A percentile compares a stretch with the other conserved stretches of the same genome.
phyloP scores from a whole-genome alignment of 2,888 invertebrate species.

The Hyposoter didymator region DNA sequence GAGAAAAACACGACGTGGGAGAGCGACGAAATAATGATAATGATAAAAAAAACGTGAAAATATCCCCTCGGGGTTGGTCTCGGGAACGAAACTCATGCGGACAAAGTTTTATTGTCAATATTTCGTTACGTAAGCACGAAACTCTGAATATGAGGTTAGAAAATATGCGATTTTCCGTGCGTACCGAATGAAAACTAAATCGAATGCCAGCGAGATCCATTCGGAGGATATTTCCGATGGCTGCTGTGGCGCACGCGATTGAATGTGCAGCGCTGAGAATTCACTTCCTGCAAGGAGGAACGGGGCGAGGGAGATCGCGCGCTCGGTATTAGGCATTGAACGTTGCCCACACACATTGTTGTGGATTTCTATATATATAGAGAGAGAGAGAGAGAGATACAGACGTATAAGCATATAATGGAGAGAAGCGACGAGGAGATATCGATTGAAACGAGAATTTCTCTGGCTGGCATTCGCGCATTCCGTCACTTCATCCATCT shows the following conservation, averaged over 20 bases:
- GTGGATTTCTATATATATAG: neutral
- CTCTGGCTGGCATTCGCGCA: constrained; percentile 52
- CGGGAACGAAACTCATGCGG: neutral
- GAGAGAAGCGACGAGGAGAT: constrained; percentile 31
- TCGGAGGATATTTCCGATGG: neutral
- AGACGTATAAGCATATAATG: constrained; percentile 18
- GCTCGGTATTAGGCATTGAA: constrained; percentile 40
- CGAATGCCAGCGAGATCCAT: constrained; percentile 16
- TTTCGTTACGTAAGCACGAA: neutral
- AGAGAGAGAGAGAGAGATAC: constrained; percentile 5
- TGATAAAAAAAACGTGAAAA: neutral
- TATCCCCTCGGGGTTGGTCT: neutral
- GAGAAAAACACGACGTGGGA: neutral
- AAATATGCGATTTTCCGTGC: neutral
- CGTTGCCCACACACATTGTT: constrained; percentile 7
- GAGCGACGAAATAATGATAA: neutral
- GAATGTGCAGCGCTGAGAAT: constrained; percentile 59
- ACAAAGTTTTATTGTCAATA: neutral
- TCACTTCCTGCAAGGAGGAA: constrained; percentile 62
- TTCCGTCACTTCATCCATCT: constrained; percentile 57
- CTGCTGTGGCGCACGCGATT: constrained; percentile 29
- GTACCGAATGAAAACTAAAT: constrained; percentile 4
- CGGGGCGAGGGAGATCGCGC: neutral
- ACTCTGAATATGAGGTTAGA: neutral
- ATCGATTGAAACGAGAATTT: constrained; percentile 59